These are phyloP conservation scores for Mustela lutreola DNA, from an alignment of 2,113 vertebrate genomes.

Conservation along the genomic window DNA sequence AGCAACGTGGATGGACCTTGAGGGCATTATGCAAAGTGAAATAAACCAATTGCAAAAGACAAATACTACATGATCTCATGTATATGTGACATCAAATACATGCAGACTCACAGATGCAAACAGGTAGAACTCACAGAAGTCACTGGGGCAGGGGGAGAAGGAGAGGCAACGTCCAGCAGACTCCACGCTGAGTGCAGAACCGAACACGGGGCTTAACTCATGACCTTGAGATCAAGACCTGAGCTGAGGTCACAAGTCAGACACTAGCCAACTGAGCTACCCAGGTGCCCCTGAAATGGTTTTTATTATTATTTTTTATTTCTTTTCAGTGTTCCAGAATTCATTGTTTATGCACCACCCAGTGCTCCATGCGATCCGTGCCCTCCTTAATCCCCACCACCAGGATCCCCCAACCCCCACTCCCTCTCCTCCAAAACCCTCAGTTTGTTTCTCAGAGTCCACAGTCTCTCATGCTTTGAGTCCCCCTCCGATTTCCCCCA, in stretches of 20 bases:
- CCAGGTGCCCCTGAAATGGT: neutral
- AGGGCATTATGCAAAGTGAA: neutral
- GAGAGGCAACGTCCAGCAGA: neutral
- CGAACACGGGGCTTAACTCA: neutral
- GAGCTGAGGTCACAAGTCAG: neutral
- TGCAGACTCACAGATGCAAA: neutral
- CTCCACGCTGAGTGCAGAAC: neutral
- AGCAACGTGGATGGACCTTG: neutral
- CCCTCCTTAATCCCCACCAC: too few species aligned
- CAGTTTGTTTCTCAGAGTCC: too few species aligned
- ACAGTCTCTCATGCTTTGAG: too few species aligned
- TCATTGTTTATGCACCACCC: too few species aligned
- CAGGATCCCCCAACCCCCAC: too few species aligned
- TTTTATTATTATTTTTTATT: neutral
- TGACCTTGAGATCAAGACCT: neutral
- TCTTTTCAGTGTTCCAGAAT: too few species aligned
- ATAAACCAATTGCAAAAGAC: neutral
- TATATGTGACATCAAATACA: accelerated
- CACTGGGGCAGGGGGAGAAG: neutral
- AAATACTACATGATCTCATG: neutral
- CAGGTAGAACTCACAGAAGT: neutral
- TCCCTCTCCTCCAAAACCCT: too few species aligned
- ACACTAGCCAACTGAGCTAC: neutral
- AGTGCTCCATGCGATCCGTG: too few species aligned
- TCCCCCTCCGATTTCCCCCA: too few species aligned